Base-by-base conservation (phyloP, 2,888 invertebrate genomes). In the Galerucella pusilla region DNA sequence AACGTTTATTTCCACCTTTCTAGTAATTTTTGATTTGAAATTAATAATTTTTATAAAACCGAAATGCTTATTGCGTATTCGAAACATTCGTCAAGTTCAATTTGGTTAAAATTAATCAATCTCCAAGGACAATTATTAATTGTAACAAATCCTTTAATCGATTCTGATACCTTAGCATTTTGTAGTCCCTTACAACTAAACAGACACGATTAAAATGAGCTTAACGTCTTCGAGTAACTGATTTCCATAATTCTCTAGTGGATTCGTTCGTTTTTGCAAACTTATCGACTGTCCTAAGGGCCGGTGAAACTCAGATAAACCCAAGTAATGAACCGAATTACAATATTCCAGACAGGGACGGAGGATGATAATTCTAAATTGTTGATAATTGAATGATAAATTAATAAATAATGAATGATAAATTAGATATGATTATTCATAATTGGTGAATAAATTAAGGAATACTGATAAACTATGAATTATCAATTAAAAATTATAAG, bases 341-440 rank as follows among this genome's bases (percentile, higher is more conserved):
- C 73, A 75, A 75, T 71, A 75, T 73, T 75, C 60, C 68, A 67
- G 67, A 74, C 72, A 63, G 63, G 42, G 10, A 3, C 12, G 61
- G 28, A 61, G 35, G 14, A 0, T 61, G n/a, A 16, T 61, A 42
- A 42, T 42, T 42, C 35, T 42, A 42, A 42, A 42, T 42, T 42
- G 35, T 42, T 42, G 9, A 42, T 1, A 42, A 42, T 42, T 42
- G 9, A 42, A 42, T 7, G 7, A 42, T 42, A 35, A 35, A 35
- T 35, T 35, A 35, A 35, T 35, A 35, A 35, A 35, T 35, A 42
- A 42, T 42, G 5, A 7, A 42, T 7, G 35, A 42, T 35, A 5
- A 6, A 35, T 35, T 5, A 35, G 6, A 35, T 6, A 35, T 5
- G 1, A 35, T 35, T 35, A 35, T 6, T 35, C 0, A 35, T 35